Conservation (phyloP, 2,888 invertebrate genomes). For the Hipparchia semele region DNA sequence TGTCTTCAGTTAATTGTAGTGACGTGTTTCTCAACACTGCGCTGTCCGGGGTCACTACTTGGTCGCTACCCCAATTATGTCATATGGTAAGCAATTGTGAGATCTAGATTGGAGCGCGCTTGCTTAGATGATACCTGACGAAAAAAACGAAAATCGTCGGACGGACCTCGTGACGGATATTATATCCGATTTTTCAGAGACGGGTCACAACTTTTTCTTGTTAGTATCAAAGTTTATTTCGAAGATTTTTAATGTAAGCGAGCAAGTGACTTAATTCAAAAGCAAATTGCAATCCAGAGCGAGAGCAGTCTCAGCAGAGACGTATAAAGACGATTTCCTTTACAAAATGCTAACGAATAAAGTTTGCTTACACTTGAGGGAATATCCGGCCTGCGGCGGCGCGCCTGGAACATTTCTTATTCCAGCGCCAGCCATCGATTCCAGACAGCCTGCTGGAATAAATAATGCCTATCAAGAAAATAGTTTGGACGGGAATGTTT, state of each 20-base stretch:
- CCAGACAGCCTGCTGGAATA: slow-evolving; percentile 5
- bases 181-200: too few species aligned
- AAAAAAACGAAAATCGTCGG: too few species aligned
- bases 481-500: background rate
- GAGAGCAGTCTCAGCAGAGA: background rate
- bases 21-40: too few species aligned
- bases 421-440: slow-evolving; percentile 1
- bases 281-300: slow-evolving; percentile 2
- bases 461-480: background rate
- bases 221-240: background rate
- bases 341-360: slow-evolving; percentile 22
- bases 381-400: slow-evolving; percentile 4
- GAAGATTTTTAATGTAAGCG: background rate
- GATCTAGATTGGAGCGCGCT: too few species aligned
- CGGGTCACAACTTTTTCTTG: background rate
- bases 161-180: too few species aligned
- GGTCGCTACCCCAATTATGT: too few species aligned
- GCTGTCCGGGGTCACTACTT: too few species aligned
- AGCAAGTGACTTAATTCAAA: background rate
- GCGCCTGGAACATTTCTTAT: slow-evolving; percentile 10
- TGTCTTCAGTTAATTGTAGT: too few species aligned
- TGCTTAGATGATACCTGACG: too few species aligned
- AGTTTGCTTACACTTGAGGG: slow-evolving; percentile 19
- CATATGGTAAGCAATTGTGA: too few species aligned
- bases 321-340: slow-evolving; percentile 20